phyloP scores from a whole-genome alignment of 2,888 invertebrate genomes.

The Tigriopus californicus region DNA sequence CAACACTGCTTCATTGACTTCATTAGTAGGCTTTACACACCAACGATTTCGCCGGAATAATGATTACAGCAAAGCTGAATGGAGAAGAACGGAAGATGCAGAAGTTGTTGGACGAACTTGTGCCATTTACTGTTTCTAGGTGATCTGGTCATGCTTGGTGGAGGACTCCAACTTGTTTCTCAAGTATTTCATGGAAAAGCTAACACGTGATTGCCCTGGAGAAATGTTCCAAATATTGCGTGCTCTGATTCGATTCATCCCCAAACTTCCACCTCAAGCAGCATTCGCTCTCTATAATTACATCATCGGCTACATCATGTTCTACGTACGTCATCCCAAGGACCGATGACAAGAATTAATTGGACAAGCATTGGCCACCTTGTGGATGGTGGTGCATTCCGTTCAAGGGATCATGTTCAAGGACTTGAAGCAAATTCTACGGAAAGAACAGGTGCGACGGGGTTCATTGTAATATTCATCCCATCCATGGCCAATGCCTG shows the following conservation, averaged over 20 bases:
- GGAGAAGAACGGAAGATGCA: no score
- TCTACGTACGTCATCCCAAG: constrained; percentile 87
- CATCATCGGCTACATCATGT: constrained; percentile 98
- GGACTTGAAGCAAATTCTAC: constrained; percentile 89
- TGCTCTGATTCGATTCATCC: constrained; percentile 52
- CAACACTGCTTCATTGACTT: no score
- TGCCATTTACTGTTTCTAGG: constrained; percentile 33
- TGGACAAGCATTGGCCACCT: constrained; percentile 75
- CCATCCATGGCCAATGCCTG: not conserved
- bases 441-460: constrained; percentile 59
- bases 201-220: constrained; percentile 82
- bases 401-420: constrained; percentile 99
- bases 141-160: constrained; percentile 92
- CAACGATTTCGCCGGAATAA: no score
- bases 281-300: constrained; percentile 97
- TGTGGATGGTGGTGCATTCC: constrained; percentile 97
- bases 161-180: constrained; percentile 93
- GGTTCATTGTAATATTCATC: not conserved
- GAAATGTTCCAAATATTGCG: constrained; percentile 63
- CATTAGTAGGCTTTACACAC: no score
- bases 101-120: no score
- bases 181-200: constrained; percentile 78
- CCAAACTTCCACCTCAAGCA: constrained; percentile 83
- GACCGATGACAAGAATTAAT: constrained; percentile 87
- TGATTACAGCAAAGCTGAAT: not conserved